Conservation (phyloP, 2,797 vertebrate genomes). For the Rhabdophis nuchalis region DNA sequence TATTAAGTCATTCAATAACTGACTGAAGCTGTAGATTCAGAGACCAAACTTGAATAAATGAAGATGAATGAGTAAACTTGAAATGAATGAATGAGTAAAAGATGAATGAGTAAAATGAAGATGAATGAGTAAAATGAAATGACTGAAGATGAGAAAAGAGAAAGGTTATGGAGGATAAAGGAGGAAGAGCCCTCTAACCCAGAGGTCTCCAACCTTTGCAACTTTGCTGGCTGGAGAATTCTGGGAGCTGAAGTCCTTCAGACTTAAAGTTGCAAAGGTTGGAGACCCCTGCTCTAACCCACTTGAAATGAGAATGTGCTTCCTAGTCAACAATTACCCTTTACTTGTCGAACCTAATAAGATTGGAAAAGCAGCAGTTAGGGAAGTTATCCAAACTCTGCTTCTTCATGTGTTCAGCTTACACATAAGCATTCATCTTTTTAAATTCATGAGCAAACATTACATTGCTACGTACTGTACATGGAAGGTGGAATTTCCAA, state of each 20-base stretch:
- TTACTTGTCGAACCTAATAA: not conserved
- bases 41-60: not conserved
- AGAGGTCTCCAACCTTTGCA: too few relatives aligned
- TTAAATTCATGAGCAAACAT: not conserved
- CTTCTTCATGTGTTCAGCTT: not conserved
- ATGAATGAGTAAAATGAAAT: too few relatives aligned
- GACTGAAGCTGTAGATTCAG: not conserved
- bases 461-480: not conserved
- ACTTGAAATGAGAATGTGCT: not conserved
- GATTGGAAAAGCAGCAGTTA: not conserved
- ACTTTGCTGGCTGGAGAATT: too few relatives aligned
- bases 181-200: not conserved
- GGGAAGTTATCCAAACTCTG: not conserved
- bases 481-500: not conserved
- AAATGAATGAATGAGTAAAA: not conserved
- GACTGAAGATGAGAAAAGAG: not conserved
- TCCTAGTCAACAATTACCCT: not conserved
- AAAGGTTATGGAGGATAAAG: not conserved
- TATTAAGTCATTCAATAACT: not conserved
- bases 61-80: not conserved
- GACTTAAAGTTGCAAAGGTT: too few relatives aligned
- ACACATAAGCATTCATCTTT: not conserved
- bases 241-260: too few relatives aligned
- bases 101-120: too few relatives aligned
- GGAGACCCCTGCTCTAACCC: too few relatives aligned